phyloP scores from a whole-genome alignment of 2,888 invertebrate species.

The Xestoiulus laeticollis region DNA sequence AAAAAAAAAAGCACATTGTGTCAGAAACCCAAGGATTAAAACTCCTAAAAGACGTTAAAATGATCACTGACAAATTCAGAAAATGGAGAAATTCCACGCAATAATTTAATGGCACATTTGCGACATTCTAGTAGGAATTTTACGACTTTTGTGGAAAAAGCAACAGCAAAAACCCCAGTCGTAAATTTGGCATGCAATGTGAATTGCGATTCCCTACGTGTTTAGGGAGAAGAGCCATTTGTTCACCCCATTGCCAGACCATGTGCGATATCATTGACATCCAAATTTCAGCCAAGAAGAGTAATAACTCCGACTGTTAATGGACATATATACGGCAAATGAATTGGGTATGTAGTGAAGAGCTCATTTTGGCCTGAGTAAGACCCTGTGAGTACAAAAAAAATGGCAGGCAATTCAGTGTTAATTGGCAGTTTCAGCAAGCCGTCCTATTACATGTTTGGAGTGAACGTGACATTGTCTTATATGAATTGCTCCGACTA shows the following conservation, averaged over 20 bases:
- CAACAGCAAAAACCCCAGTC: not conserved
- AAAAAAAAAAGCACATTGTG: too few relatives aligned
- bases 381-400: not conserved
- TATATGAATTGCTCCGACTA: constrained; percentile 10
- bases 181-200: constrained; percentile 21
- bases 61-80: not conserved
- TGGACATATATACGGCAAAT: constrained; percentile 12
- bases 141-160: not conserved
- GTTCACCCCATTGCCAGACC: not conserved
- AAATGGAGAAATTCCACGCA: not conserved
- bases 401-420: constrained; percentile 20
- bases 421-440: constrained; percentile 28
- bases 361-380: constrained; percentile 28
- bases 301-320: constrained; percentile 27
- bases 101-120: not conserved
- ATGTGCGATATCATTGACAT: constrained; percentile 15
- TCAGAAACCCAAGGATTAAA: too few relatives aligned
- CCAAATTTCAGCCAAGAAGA: constrained; percentile 28
- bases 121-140: not conserved
- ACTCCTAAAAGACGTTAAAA: too few relatives aligned
- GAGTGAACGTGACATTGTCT: constrained; percentile 15
- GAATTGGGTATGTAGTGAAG: constrained; percentile 33
- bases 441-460: constrained; percentile 25
- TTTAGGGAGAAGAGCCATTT: not conserved
- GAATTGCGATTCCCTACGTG: not conserved